phyloP scores from a whole-genome alignment of 2,888 invertebrate genomes.

The Rugalucina vietnamica region DNA sequence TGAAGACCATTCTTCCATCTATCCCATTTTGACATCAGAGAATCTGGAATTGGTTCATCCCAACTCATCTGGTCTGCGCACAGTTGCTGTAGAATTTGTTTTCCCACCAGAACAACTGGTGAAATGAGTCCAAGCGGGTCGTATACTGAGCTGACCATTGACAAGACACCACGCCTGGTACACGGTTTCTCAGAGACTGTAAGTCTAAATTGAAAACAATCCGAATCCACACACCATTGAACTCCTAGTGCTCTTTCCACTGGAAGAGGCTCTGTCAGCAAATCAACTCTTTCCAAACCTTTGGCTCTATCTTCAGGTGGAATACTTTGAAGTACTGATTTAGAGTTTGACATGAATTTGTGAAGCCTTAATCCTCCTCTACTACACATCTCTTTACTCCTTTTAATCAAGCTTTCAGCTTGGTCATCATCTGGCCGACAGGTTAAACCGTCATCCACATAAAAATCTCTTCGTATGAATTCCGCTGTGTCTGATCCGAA shows the following conservation, averaged over 20 bases:
- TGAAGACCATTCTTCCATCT: constrained; percentile 24
- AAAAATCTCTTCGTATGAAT: constrained; percentile 34
- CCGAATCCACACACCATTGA: constrained; percentile 34
- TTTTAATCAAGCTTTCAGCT: constrained; percentile 28
- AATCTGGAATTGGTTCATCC: constrained; percentile 3
- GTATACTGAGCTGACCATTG: constrained; percentile 49
- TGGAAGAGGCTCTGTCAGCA: constrained; percentile 35
- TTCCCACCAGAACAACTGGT: constrained; percentile 30
- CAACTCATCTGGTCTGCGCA: constrained; percentile 20
- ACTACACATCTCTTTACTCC: constrained; percentile 20
- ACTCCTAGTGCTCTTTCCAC: constrained; percentile 50
- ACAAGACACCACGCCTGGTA: constrained; percentile 51
- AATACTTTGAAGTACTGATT: constrained; percentile 52
- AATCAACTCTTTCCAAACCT: constrained; percentile 32
- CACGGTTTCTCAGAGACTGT: constrained; percentile 41
- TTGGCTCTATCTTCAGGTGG: constrained; percentile 43
- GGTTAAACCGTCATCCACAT: constrained; percentile 59
- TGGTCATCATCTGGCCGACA: constrained; percentile 19
- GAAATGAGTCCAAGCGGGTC: constrained; percentile 56
- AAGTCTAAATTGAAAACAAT: constrained; percentile 38
- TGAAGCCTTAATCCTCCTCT: constrained; percentile 50
- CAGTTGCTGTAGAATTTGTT: constrained; percentile 27
- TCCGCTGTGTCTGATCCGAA: constrained; percentile 28
- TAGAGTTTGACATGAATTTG: constrained; percentile 56
- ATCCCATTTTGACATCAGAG: constrained; percentile 25